Evolutionary conservation across 2,888 invertebrate genomes (phyloP).

Genomic region (Eilema griseolum): DNA sequence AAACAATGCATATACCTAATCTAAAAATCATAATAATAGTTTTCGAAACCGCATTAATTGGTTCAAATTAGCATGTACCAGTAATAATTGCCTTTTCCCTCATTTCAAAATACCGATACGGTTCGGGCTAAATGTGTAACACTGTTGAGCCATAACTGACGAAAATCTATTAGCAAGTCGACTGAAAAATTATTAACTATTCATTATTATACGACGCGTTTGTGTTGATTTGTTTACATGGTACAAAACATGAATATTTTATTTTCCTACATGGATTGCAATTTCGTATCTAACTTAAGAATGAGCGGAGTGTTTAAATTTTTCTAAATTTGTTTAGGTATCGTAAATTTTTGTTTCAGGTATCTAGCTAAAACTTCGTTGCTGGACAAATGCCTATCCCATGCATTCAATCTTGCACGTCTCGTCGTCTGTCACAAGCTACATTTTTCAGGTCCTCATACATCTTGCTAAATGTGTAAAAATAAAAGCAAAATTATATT

Average conservation of each 20-base stretch:
- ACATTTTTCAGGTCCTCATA: no score
- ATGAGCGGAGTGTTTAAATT: neutral
- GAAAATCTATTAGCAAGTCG: slow-evolving; percentile 67
- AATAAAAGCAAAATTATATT: no score
- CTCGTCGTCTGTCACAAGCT: no score
- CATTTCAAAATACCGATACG: slow-evolving; percentile 77
- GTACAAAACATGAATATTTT: neutral
- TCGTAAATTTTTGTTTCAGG: neutral
- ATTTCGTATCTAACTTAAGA: neutral
- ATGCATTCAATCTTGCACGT: no score
- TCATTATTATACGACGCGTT: neutral
- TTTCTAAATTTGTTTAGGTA: neutral
- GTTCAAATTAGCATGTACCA: slow-evolving; percentile 76
- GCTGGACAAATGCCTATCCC: no score
- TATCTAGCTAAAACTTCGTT: no score
- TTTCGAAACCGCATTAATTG: slow-evolving; percentile 42
- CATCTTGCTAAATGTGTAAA: no score
- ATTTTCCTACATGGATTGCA: neutral
- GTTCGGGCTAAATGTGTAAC: slow-evolving; percentile 80
- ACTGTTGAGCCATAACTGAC: slow-evolving; percentile 75
- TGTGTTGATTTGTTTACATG: neutral
- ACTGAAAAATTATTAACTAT: slow-evolving; percentile 28
- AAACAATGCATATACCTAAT: neutral
- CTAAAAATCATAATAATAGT: slow-evolving; percentile 2
- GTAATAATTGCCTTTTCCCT: slow-evolving; percentile 74